Evolutionary conservation across 2,888 invertebrate species (phyloP), one percentile per base, ranked within the genome.

Genomic region (Pherbina coryleti): DNA sequence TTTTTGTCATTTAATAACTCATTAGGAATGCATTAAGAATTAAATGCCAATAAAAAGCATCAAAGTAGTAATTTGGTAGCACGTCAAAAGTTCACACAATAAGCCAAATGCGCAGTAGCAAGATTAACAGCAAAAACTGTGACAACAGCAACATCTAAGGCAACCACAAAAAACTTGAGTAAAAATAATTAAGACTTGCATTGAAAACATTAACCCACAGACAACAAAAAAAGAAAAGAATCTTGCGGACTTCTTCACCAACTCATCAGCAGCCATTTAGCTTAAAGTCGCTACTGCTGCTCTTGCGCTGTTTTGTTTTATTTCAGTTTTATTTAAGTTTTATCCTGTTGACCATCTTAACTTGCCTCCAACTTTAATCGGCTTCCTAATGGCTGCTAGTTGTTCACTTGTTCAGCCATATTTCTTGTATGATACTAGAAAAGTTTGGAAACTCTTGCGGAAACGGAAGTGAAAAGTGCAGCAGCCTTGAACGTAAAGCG

Each of bases 301-400:
- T 25, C 19, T 28, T 28, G 9, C 44, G 11, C 22, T 28, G 28
- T 5, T 60, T 22, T 55, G 19, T 55, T 55, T 55, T 55, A 5
- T 55, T 5, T 55, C 3, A 25, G 11, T 67, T 67, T 49, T 67
- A 5, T 55, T 5, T 55, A 19, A 25, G 11, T 67, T 67, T 49
- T 67, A 19, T 67, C 22, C 7, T 31, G 4, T 14, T 17, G 25
- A 44, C 44, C 19, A 44, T 34, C 51, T 69, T 51, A 67, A 69
- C 51, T 69, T 69, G 49, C 17, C 49, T n/a, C 51, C 3, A 69
- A 17, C 49, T 69, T 69, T 49, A 51, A 69, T 49, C 69, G 51
- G 69, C 69, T 69, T 69, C 51, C 69, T 51, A 69, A 69, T 69
- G n/a, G 51, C 69, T 51, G 44, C 25, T 28, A 69, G 69, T 69